Evolutionary conservation across 1,140 invertebrate species (phyloP), one percentile per base, ranked within the genome.

Genomic region (Neodiprion fabricii): DNA sequence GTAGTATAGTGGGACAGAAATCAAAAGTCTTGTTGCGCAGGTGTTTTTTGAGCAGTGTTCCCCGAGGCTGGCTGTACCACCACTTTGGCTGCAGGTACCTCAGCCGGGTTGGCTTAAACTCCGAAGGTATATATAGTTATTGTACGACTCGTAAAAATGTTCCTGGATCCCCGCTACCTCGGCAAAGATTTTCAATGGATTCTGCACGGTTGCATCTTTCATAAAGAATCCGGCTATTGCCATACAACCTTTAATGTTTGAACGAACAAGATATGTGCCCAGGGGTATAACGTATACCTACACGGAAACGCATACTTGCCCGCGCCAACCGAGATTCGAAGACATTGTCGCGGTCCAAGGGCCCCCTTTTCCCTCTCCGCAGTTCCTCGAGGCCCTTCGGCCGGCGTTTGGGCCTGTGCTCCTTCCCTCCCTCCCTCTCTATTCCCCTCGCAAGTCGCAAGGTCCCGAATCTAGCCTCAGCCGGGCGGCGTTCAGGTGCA

Each of bases 1-100:
- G 28, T 40, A 40, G 28, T 40, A 40, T 40, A 5, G 77, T 84
- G 83, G 81, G 78, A 77, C 77, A 85, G 85, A 84, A 86, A 86
- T 86, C 85, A 85, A 86, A 87, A 87, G 84, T 86, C 85, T 86
- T 65, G 74, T 71, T 75, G 75, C 74, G 85, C 85, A 86, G 85
- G 85, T 87, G 85, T 81, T 74, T 78, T 74, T 72, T 73, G 70
- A 76, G 77, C 11, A 14, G 75, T 14, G 53, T 61, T 61, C n/a
- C 53, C 53, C 53, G n/a, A 40, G 78, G 74, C 28, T 40, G 28
- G 28, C 28, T 40, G 28, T 40, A 40, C 28, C 28, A 40, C 5
- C 28, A 40, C 28, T 40, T 40, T 78, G 75, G 77, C 78, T 78
- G 85, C 85, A 86, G 84, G 85, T 86, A 85, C 80, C 79, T 83